Percentiles rank a stretch among this genome's conserved stretches.
Conservation (phyloP, 2,888 invertebrate species). For the Platypus cylindrus region DNA sequence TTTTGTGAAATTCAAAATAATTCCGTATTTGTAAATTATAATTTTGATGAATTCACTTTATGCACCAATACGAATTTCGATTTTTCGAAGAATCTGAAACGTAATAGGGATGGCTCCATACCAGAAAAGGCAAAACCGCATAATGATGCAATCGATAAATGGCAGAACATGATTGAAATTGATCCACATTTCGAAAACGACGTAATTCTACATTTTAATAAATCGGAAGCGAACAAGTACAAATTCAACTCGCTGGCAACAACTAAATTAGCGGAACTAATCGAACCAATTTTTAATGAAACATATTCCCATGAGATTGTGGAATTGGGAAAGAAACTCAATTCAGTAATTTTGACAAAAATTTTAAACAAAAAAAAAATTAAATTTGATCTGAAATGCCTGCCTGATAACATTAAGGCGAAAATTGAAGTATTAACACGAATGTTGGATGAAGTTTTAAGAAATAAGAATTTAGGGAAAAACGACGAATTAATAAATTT, state of each 20-base stretch:
- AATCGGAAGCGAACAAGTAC: not conserved
- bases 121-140: not conserved
- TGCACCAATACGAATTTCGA: constrained; percentile 14
- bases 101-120: not conserved
- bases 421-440: no score
- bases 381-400: no score
- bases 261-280: not conserved
- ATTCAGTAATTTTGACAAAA: no score
- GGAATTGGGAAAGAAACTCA: no score
- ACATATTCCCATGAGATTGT: no score
- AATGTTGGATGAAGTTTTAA: no score
- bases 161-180: constrained; percentile 2
- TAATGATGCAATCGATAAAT: constrained; percentile 1
- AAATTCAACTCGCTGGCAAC: not conserved
- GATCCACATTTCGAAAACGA: not conserved
- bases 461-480: no score
- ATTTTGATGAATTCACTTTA: constrained; percentile 10
- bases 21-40: constrained; percentile 3
- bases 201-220: not conserved
- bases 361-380: constrained; percentile 2
- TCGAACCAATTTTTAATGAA: not conserved
- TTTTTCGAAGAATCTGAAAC: constrained; percentile 2
- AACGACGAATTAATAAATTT: no score
- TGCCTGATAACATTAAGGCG: no score
- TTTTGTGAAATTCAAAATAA: constrained; percentile 13